Evolutionary conservation across 2,888 invertebrate species (phyloP).

Genomic region (Erynnis tages): DNA sequence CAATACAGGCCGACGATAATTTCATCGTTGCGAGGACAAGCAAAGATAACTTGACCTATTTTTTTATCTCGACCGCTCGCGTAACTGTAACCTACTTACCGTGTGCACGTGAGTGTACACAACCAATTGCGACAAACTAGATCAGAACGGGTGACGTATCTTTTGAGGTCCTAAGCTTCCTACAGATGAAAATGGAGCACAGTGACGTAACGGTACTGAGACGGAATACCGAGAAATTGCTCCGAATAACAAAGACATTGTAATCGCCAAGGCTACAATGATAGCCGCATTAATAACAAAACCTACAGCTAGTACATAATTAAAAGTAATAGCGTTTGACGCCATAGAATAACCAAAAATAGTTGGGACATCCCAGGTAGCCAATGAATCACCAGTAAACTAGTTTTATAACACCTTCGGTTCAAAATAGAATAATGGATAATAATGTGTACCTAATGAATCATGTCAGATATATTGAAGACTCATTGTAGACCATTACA

Average conservation of each 20-base stretch:
- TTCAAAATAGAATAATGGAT: slow-evolving; percentile 24
- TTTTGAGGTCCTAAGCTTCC: slow-evolving; percentile 44
- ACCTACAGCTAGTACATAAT: not conserved
- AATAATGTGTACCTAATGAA: slow-evolving; percentile 31
- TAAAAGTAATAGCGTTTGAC: slow-evolving; percentile 20
- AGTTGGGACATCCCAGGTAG: slow-evolving; percentile 3
- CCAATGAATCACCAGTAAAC: slow-evolving; percentile 34
- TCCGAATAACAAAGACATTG: slow-evolving; percentile 13
- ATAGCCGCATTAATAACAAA: not conserved
- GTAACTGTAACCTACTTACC: slow-evolving; percentile 74
- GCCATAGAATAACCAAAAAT: not conserved
- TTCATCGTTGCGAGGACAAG: slow-evolving; percentile 76
- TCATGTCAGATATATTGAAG: slow-evolving; percentile 31
- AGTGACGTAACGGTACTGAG: slow-evolving; percentile 40
- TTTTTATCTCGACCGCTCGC: slow-evolving; percentile 73
- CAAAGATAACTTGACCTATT: slow-evolving; percentile 81
- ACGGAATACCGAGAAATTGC: slow-evolving; percentile 15
- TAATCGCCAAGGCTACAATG: slow-evolving; percentile 6
- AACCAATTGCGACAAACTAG: slow-evolving; percentile 56
- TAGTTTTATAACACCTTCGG: slow-evolving; percentile 22
- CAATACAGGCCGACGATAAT: slow-evolving; percentile 68
- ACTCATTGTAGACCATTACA: slow-evolving; percentile 31
- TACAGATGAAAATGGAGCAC: slow-evolving; percentile 38
- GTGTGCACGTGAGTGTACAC: slow-evolving; percentile 54
- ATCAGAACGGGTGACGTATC: slow-evolving; percentile 42